phyloP scores from a whole-genome alignment of 2,888 invertebrate species.

The Fragum sueziense region DNA sequence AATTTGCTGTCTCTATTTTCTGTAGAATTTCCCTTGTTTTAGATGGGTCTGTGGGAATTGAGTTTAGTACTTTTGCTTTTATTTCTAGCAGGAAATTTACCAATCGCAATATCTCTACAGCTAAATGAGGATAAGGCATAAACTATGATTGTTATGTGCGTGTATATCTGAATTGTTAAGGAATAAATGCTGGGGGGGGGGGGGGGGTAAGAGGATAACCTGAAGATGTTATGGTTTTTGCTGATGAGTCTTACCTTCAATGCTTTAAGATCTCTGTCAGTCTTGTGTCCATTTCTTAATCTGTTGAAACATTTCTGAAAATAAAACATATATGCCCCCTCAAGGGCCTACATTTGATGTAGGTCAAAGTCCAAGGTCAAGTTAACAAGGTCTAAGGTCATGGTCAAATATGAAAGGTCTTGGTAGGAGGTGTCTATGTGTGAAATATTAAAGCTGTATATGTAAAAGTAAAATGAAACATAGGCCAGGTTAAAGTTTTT shows the following conservation, averaged over 20 bases:
- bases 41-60: neutral
- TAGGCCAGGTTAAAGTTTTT: too few species aligned
- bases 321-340: too few species aligned
- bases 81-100: neutral
- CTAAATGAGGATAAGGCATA: neutral
- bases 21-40: constrained; percentile 15
- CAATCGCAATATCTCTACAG: neutral
- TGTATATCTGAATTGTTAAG: constrained; percentile 20
- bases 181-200: constrained; percentile 38
- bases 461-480: too few species aligned
- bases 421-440: too few species aligned
- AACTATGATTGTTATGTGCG: constrained; percentile 17
- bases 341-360: too few species aligned
- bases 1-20: constrained; percentile 21
- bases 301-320: neutral
- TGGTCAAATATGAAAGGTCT: too few species aligned
- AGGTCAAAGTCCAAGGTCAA: too few species aligned
- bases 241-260: neutral
- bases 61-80: constrained; percentile 6
- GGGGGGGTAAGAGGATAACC: constrained; percentile 20
- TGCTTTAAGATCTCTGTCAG: neutral
- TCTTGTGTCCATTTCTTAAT: neutral
- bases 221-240: neutral
- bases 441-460: too few species aligned
- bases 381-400: too few species aligned